Evolutionary conservation across 1,140 invertebrate species (phyloP), one percentile per base, ranked within the genome.

Genomic region (Heliconius hermathena): DNA sequence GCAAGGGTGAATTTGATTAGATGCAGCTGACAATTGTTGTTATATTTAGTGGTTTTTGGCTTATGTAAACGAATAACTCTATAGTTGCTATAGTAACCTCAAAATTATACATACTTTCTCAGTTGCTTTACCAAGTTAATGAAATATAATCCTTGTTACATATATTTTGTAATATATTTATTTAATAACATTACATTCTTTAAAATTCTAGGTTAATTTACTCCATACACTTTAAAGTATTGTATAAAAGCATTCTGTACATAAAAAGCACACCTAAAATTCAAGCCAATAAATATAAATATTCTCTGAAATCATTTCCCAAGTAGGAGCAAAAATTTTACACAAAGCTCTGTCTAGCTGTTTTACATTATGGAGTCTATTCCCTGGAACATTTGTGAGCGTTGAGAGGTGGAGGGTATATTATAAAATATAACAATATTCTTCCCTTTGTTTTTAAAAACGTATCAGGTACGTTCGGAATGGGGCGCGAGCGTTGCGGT

Each of bases 391-490:
- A 88, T 86, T 88, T 85, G 54, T 29, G 81, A 78, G 71, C 71
- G 57, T 82, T 73, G 77, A 81, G 77, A 73, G 82, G 84, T 84
- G 90, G 87, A 81, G 81, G 52, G 76, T 84, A 91, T 92, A 91
- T 93, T 92, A 93, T 93, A 91, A 93, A 91, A 92, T 93, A 93
- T 91, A 87, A 85, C 86, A 85, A 77, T 82, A 77, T 81, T 81
- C 75, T 87, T 86, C 91, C 91, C 89, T 90, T 92, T 92, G 88
- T 92, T 94, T 93, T 92, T 93, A 87, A 89, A 90, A 89, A 89
- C 85, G 83, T 87, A 86, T 80, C 74, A 77, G 75, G 82, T 89
- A 87, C 82, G 82, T 85, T 81, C 77, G 73, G 83, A 85, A 89
- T 88, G 84, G 89, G 92, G 92, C 89, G 90, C 85, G 89, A 91